phyloP scores from a whole-genome alignment of 1,140 invertebrate genomes.

The Drosophila orena region DNA sequence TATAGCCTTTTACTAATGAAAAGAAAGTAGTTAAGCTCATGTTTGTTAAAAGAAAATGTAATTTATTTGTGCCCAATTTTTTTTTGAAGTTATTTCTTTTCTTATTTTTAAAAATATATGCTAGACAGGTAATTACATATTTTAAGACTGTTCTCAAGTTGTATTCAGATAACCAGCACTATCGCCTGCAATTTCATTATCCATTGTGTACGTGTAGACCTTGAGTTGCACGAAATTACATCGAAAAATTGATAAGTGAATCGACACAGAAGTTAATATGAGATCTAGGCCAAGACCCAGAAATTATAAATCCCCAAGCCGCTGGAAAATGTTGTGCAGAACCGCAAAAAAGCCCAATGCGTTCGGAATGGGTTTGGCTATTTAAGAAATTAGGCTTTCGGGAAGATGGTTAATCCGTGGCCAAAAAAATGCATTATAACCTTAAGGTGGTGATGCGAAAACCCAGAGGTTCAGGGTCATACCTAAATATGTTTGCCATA shows the following conservation, averaged over 20 bases:
- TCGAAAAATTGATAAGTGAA: slow-evolving; percentile 30
- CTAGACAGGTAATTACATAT: too few relatives aligned
- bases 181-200: slow-evolving; percentile 9
- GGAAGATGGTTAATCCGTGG: too few relatives aligned
- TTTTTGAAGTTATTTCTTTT: too few relatives aligned
- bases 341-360: slow-evolving; percentile 60
- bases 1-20: too few relatives aligned
- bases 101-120: too few relatives aligned
- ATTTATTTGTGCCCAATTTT: too few relatives aligned
- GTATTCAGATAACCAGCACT: background rate
- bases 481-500: slow-evolving; percentile 19
- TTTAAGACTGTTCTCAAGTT: too few relatives aligned
- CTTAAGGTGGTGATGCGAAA: slow-evolving; percentile 14
- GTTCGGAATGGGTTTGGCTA: slow-evolving; percentile 19
- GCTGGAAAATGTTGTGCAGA: slow-evolving; percentile 42
- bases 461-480: slow-evolving; percentile 31
- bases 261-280: slow-evolving; percentile 1
- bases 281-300: slow-evolving; percentile 33
- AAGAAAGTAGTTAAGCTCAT: too few relatives aligned
- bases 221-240: slow-evolving; percentile 8
- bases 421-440: too few relatives aligned
- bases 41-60: too few relatives aligned
- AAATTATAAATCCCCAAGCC: slow-evolving; percentile 70
- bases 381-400: background rate
- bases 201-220: background rate